A percentile compares a stretch with the other conserved stretches of the same genome.
Conservation (phyloP, 2,797 vertebrate genomes). For the Hafferia zeledoni region DNA sequence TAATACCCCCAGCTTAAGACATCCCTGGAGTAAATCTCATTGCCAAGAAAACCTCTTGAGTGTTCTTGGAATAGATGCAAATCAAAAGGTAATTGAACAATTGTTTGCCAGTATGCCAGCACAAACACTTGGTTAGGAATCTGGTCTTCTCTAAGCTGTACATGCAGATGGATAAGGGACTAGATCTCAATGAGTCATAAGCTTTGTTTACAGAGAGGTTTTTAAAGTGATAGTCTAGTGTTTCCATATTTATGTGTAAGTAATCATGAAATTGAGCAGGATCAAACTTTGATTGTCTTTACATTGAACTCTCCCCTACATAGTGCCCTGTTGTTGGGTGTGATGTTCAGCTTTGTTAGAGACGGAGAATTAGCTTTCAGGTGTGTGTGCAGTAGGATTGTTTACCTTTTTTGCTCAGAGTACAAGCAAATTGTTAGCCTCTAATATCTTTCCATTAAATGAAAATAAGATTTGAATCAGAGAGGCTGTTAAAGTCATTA, state of each 20-base stretch:
- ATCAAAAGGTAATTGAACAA: constrained; percentile 67
- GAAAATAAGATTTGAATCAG: background rate
- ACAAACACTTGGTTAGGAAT: background rate
- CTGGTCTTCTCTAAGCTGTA: background rate
- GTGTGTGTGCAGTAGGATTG: background rate
- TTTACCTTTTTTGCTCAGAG: background rate
- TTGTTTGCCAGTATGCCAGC: background rate
- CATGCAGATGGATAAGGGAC: background rate
- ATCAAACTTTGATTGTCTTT: background rate
- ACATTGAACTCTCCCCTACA: background rate
- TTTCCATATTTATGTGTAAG: background rate
- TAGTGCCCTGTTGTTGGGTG: background rate
- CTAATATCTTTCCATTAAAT: background rate
- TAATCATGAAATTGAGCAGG: background rate
- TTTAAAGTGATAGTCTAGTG: background rate
- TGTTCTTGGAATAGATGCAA: constrained; percentile 67
- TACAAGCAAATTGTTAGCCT: background rate
- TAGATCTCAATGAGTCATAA: background rate
- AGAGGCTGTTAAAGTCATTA: background rate
- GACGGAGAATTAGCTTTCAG: background rate
- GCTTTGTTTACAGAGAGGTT: background rate
- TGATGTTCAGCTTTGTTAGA: background rate
- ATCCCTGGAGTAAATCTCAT: constrained; percentile 55
- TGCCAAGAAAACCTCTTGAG: constrained; percentile 66
- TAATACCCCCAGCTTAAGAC: background rate